Base-by-base conservation (phyloP, 2,888 invertebrate genomes). In the Plagiodera versicolora region DNA sequence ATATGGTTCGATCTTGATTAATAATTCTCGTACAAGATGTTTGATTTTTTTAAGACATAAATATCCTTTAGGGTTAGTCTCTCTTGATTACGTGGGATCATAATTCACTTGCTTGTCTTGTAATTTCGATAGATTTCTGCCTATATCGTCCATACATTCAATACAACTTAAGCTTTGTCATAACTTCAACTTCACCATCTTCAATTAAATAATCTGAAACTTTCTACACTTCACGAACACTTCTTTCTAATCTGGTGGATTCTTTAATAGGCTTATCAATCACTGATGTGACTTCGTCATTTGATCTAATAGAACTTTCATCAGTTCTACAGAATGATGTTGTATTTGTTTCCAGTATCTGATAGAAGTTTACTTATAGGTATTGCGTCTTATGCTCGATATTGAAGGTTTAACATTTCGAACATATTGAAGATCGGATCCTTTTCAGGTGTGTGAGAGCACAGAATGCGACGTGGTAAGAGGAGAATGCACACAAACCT, bases 401-500 rank as follows among this genome's bases (percentile, higher is more conserved):
- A n/a, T n/a, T n/a, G n/a, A n/a, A n/a, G n/a, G n/a, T n/a, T n/a
- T n/a, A n/a, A n/a, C n/a, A n/a, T n/a, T n/a, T n/a, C 3, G 6
- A 24, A 3, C 32, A 10, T 20, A 18, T 16, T n/a, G 35, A 52
- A 61, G 46, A n/a, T 35, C 11, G 32, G 11, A 6, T 65, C 63
- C 68, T 85, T n/a, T 84, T 55, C 83, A 94, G 94, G 82, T 92
- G 89, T 81, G 81, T 64, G 81, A 81, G 69, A 81, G 80, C 56
- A 90, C 88, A 56, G 92, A 94, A 81, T 95, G 95, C 77, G 94
- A 94, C 66, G 85, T 95, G 18, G 89, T 95, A 20, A 86, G 92
- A 64, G 95, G 95, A 16, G 90, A 93, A 74, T 95, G 95, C 77
- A 92, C 94, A 60, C 95, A 95, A 80, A 95, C 95, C 0, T 93